Evolutionary conservation across 2,113 vertebrate genomes (phyloP).

Genomic region (Amphiprion ocellaris): DNA sequence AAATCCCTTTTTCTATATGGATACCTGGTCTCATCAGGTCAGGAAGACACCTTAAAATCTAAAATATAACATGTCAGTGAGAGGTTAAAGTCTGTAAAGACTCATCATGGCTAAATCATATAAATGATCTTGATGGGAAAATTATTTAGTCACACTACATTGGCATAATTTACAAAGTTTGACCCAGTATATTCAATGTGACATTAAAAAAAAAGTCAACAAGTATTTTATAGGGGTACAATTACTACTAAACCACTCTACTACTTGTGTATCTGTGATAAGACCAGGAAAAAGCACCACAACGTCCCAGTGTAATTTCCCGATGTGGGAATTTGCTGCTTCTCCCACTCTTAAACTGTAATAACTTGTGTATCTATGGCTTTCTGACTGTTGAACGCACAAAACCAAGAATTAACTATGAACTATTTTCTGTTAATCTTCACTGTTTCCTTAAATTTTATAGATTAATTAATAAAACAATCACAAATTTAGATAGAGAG

Average conservation of each 20-base stretch:
- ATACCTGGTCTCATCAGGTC: conserved; percentile 31
- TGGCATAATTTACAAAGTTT: background rate
- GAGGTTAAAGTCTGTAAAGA: background rate
- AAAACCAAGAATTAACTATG: background rate
- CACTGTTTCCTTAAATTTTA: background rate
- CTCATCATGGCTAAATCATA: background rate
- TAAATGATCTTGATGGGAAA: background rate
- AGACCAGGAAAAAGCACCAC: no score
- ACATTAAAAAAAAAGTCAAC: no score
- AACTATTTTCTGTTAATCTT: background rate
- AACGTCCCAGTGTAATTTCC: no score
- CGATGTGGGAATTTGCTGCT: no score
- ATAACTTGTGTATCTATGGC: no score
- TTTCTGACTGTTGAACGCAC: background rate
- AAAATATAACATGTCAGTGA: conserved; percentile 18
- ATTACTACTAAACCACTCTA: no score
- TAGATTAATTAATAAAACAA: background rate
- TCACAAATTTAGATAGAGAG: no score
- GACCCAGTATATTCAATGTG: no score
- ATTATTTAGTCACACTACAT: background rate
- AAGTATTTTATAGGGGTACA: no score
- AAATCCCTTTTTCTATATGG: conserved; percentile 26
- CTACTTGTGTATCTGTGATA: no score
- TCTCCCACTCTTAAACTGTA: no score
- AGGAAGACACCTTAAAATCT: conserved; percentile 5